Percentiles rank a stretch among this genome's conserved stretches.
These are phyloP conservation scores for Romanomermis culicivorax DNA, from an alignment of 2,888 invertebrate species.

Conservation along the genomic window DNA sequence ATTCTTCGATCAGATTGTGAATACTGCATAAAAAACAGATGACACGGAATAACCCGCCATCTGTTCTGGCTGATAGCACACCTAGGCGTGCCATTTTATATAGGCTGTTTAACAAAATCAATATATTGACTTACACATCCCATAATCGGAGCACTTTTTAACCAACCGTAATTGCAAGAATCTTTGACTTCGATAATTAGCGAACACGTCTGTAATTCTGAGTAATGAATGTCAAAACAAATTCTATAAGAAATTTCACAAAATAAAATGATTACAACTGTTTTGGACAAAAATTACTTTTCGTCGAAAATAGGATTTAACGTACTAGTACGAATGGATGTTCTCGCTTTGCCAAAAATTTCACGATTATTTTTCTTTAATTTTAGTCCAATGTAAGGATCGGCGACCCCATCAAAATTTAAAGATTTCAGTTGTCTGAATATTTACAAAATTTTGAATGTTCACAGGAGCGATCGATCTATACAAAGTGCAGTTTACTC, in stretches of 20 bases:
- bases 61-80: no score
- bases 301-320: neutral
- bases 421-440: conserved; percentile 14
- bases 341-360: conserved; percentile 18
- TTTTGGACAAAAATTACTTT: neutral
- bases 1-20: no score
- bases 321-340: conserved; percentile 2
- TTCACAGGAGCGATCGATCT: no score
- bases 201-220: neutral
- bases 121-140: conserved; percentile 19
- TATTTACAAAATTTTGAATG: no score
- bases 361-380: conserved; percentile 16
- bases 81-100: no score
- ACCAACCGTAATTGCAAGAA: conserved; percentile 21
- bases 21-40: no score
- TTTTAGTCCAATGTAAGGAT: conserved; percentile 19
- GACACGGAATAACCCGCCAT: no score
- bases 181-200: conserved; percentile 20
- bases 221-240: conserved; percentile 2
- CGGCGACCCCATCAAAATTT: conserved; percentile 13
- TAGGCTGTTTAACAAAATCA: no score
- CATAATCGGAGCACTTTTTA: conserved; percentile 19
- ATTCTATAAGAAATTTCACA: conserved; percentile 2
- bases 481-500: no score
- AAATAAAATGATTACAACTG: neutral